Conservation (phyloP, 1,140 invertebrate genomes). For the Neodiprion pinetum region DNA sequence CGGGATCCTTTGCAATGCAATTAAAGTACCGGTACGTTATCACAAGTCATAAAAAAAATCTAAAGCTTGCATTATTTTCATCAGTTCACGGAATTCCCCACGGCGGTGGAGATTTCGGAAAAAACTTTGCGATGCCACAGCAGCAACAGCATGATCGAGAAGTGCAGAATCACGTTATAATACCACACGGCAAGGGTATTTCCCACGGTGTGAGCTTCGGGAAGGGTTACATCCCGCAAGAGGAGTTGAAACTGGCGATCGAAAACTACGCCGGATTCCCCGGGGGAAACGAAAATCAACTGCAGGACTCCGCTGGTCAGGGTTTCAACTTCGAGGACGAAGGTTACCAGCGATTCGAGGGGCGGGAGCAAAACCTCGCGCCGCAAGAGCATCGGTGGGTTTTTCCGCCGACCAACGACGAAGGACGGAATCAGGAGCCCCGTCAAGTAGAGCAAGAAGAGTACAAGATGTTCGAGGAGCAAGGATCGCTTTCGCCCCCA, state of each 20-base stretch:
- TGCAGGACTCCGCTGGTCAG: background rate
- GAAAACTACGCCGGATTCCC: background rate
- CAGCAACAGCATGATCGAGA: conserved; percentile 34
- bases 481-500: background rate
- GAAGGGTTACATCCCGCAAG: conserved; percentile 50
- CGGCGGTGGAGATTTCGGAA: conserved; percentile 47
- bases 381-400: background rate
- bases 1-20: too few relatives aligned
- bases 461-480: background rate
- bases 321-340: background rate
- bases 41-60: too few relatives aligned
- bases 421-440: too few relatives aligned
- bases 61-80: too few relatives aligned
- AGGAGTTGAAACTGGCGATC: conserved; percentile 35
- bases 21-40: too few relatives aligned
- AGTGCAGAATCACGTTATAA: conserved; percentile 39
- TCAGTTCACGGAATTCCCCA: conserved; percentile 27
- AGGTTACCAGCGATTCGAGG: background rate
- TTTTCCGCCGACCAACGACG: background rate
- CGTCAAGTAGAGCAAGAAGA: background rate
- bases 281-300: background rate
- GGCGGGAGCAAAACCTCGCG: background rate
- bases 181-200: conserved; percentile 49
- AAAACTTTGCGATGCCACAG: background rate
- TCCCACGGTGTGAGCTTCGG: conserved; percentile 42